These are phyloP conservation scores for Mus minutoides DNA, from an alignment of 2,797 vertebrate species.

Conservation along the genomic window DNA sequence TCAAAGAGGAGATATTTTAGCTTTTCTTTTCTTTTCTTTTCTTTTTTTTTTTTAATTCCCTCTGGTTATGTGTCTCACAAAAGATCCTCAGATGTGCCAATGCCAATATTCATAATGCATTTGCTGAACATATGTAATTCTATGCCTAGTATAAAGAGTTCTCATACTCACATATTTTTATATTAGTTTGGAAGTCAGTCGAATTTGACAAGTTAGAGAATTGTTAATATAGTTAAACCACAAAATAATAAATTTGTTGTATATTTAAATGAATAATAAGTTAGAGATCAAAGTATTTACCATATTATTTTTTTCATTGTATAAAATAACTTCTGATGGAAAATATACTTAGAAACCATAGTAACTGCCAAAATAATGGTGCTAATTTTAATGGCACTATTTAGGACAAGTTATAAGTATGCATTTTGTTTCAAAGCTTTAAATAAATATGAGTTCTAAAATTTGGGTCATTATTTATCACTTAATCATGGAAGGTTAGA, in stretches of 20 bases:
- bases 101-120: not conserved
- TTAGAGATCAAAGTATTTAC: not conserved
- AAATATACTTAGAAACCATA: slow-evolving; percentile 69
- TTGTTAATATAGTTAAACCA: not conserved
- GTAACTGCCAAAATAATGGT: not conserved
- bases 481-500: slow-evolving; percentile 25
- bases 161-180: not conserved
- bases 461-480: slow-evolving; percentile 51
- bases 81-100: not conserved
- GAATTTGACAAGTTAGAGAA: not conserved
- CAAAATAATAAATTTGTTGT: not conserved
- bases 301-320: not conserved
- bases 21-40: too few relatives aligned
- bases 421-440: slow-evolving; percentile 57
- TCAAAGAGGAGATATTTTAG: not conserved
- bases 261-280: not conserved
- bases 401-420: slow-evolving; percentile 65
- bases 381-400: slow-evolving; percentile 66
- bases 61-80: not conserved
- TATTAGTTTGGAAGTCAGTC: not conserved
- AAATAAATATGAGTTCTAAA: slow-evolving; percentile 64
- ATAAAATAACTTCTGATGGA: slow-evolving; percentile 68
- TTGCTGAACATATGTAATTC: not conserved
- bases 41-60: not conserved
- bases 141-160: not conserved